Evolutionary conservation across 2,113 vertebrate species (phyloP).

Genomic region (Numida meleagris): DNA sequence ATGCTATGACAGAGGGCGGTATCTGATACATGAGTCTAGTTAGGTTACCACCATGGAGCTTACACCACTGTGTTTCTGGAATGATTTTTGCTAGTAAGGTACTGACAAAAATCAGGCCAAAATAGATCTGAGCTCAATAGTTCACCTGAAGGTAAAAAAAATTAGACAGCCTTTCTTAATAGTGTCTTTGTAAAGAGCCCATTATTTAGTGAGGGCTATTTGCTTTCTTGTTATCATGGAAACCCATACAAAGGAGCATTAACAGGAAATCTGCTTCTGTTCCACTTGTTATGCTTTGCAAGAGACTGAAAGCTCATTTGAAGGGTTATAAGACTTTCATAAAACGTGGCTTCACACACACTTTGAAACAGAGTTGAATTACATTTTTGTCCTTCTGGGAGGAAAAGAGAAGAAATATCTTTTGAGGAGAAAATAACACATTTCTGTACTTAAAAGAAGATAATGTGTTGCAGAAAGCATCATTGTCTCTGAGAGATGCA

Average conservation of each 20-base stretch:
- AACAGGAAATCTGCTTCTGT: not conserved
- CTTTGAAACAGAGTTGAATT: not conserved
- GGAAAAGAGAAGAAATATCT: not conserved
- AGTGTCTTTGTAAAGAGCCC: not conserved
- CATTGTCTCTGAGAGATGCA: not conserved
- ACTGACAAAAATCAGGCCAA: slow-evolving; percentile 58
- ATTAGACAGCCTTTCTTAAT: not conserved
- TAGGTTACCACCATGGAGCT: not conserved
- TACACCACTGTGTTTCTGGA: not conserved
- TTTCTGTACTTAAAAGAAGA: not conserved
- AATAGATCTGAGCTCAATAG: slow-evolving; percentile 76
- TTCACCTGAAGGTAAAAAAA: not conserved
- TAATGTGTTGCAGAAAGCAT: not conserved
- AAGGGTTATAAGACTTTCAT: not conserved
- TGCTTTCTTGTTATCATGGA: not conserved
- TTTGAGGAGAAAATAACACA: not conserved
- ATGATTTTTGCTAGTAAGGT: slow-evolving; percentile 43
- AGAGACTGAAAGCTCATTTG: not conserved
- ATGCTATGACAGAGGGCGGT: not conserved
- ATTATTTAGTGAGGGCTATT: not conserved
- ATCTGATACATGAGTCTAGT: not conserved
- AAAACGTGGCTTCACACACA: not conserved
- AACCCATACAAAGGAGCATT: not conserved
- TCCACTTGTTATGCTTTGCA: not conserved
- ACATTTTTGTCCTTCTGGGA: not conserved